A percentile compares a stretch with the other conserved stretches of the same genome.
Evolutionary conservation across 2,797 vertebrate species (phyloP).

Genomic region (Poecilia picta): DNA sequence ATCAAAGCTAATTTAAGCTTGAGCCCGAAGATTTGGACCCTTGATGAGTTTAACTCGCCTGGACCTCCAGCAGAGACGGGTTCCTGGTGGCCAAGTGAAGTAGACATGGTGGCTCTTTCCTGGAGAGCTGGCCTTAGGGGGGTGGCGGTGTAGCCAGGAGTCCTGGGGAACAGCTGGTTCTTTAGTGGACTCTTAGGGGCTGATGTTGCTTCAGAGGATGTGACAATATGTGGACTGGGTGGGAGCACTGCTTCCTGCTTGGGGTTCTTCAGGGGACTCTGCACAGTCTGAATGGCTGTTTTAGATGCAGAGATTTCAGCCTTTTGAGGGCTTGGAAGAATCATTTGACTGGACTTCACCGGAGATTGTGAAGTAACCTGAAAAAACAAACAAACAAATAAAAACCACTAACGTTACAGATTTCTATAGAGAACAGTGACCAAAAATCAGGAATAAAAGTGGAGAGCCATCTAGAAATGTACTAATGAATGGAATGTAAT

Average conservation of each 20-base stretch:
- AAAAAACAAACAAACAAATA: constrained; percentile 22
- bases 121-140: constrained; percentile 66
- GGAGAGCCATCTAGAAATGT: background rate
- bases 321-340: constrained; percentile 64
- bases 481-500: background rate
- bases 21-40: background rate
- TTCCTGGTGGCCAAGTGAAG: constrained; percentile 57
- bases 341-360: constrained; percentile 56
- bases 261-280: constrained; percentile 51
- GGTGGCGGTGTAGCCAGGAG: constrained; percentile 39
- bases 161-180: constrained; percentile 56
- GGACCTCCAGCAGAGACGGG: constrained; percentile 77
- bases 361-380: constrained; percentile 64
- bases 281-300: constrained; percentile 17
- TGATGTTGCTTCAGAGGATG: constrained; percentile 6
- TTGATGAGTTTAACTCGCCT: constrained; percentile 73
- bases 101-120: constrained; percentile 59
- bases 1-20: background rate
- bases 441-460: background rate
- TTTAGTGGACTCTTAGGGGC: constrained; percentile 73
- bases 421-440: background rate
- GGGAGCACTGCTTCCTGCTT: constrained; percentile 19
- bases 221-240: constrained; percentile 42
- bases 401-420: background rate
- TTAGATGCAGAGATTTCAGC: constrained; percentile 46